Conservation (phyloP, 2,888 invertebrate species). For the Nemapogon koenigi region DNA sequence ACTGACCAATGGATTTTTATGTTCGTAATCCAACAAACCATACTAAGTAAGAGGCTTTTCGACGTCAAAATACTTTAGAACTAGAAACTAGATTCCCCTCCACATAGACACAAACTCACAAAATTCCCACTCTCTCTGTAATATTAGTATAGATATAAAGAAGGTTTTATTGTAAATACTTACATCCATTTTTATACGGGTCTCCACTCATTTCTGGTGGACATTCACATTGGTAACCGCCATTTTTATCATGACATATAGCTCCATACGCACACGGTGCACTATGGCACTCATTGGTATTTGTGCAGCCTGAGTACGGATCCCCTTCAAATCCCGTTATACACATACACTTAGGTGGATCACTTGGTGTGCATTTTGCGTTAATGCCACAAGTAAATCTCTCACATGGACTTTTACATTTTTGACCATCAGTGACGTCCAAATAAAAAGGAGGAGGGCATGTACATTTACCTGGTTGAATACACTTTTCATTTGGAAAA, state of each 20-base stretch:
- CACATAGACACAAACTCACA: no score
- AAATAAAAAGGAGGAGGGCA: constrained; percentile 91
- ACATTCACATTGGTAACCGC: constrained; percentile 85
- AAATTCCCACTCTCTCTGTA: no score
- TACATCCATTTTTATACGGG: constrained; percentile 84
- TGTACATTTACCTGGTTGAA: constrained; percentile 89
- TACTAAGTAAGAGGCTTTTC: no score
- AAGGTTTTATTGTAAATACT: constrained; percentile 27
- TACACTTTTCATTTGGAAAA: constrained; percentile 85
- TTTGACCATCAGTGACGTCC: constrained; percentile 81
- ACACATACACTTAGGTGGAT: constrained; percentile 90
- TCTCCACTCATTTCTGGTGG: constrained; percentile 85
- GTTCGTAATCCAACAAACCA: no score
- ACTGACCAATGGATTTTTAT: no score
- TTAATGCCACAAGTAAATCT: constrained; percentile 89
- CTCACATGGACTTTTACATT: constrained; percentile 93
- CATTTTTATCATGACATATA: constrained; percentile 85
- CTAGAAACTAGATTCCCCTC: no score
- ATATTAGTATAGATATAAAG: neutral
- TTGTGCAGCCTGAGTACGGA: constrained; percentile 82
- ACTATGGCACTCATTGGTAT: constrained; percentile 85
- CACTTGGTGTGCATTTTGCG: constrained; percentile 86
- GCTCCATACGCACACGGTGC: constrained; percentile 89
- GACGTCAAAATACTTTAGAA: no score
- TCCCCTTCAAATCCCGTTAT: constrained; percentile 87